A percentile compares a stretch with the other conserved stretches of the same genome.
Conservation (phyloP, 2,797 vertebrate genomes). For the Gastrophryne carolinensis region DNA sequence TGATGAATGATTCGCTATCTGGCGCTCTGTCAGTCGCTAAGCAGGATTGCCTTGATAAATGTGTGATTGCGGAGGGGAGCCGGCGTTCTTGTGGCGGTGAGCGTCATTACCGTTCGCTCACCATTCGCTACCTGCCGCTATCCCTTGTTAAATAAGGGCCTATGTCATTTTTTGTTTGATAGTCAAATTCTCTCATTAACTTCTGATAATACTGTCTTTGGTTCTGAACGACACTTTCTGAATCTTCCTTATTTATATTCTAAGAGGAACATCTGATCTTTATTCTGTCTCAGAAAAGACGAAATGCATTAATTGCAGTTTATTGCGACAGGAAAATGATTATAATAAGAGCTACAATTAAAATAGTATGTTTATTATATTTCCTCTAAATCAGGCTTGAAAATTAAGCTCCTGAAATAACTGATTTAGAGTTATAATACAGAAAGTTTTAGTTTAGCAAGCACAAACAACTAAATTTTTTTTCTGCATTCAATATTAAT, state of each 20-base stretch:
- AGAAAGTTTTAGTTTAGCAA: conserved; percentile 39
- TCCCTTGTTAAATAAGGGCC: too few relatives aligned
- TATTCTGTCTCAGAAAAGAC: background rate
- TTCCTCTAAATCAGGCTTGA: conserved; percentile 22
- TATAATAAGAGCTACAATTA: conserved; percentile 41
- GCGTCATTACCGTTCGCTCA: too few relatives aligned
- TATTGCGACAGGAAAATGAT: conserved; percentile 45
- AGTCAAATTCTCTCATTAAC: conserved; percentile 18
- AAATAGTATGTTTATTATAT: conserved; percentile 39
- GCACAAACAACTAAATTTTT: conserved; percentile 35
- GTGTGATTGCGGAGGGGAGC: too few relatives aligned
- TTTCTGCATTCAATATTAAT: conserved; percentile 41
- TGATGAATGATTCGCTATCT: too few relatives aligned
- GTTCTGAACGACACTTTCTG: conserved; percentile 6
- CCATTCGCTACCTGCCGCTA: too few relatives aligned
- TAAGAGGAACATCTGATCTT: conserved; percentile 5
- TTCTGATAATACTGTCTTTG: conserved; percentile 23
- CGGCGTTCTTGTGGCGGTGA: too few relatives aligned
- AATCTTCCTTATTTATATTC: conserved; percentile 31
- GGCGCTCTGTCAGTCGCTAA: too few relatives aligned
- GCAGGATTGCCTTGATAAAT: too few relatives aligned
- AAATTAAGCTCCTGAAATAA: conserved; percentile 39
- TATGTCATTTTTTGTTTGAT: conserved; percentile 10
- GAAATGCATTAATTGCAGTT: conserved; percentile 34
- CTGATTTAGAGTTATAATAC: conserved; percentile 40